A percentile compares a stretch with the other conserved stretches of the same genome.
These are phyloP conservation scores for Microcebus murinus DNA, from an alignment of 2,113 vertebrate species.

Conservation along the genomic window DNA sequence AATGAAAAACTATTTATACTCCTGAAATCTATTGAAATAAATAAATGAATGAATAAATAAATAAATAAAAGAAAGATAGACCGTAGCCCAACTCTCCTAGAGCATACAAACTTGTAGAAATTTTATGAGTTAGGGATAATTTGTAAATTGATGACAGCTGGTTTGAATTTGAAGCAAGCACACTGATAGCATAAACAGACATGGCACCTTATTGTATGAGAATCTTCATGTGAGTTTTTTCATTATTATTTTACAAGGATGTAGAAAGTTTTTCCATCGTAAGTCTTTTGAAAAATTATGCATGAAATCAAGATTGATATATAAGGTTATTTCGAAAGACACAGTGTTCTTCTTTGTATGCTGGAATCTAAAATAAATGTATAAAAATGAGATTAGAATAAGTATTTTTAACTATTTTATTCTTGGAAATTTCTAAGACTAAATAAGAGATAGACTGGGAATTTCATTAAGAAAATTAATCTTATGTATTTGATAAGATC, in stretches of 20 bases:
- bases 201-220: not conserved
- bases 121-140: not conserved
- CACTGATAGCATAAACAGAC: not conserved
- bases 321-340: slow-evolving; percentile 21
- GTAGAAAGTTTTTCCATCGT: not conserved
- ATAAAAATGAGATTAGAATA: slow-evolving; percentile 7
- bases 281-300: slow-evolving; percentile 12
- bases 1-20: too few relatives aligned
- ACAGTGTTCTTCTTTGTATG: not conserved
- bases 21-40: too few relatives aligned
- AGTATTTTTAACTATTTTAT: slow-evolving; percentile 2
- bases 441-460: not conserved
- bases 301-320: not conserved
- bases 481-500: not conserved
- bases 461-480: slow-evolving; percentile 4
- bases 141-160: not conserved
- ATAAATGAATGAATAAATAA: too few relatives aligned
- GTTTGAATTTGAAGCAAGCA: not conserved
- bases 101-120: not conserved
- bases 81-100: not conserved
- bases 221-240: not conserved
- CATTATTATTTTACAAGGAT: slow-evolving; percentile 33
- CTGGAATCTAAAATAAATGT: slow-evolving; percentile 25
- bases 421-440: not conserved
- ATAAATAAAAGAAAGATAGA: not conserved